Base-by-base conservation (phyloP, 2,797 vertebrate genomes). In the Heteromormyrus szaboi region DNA sequence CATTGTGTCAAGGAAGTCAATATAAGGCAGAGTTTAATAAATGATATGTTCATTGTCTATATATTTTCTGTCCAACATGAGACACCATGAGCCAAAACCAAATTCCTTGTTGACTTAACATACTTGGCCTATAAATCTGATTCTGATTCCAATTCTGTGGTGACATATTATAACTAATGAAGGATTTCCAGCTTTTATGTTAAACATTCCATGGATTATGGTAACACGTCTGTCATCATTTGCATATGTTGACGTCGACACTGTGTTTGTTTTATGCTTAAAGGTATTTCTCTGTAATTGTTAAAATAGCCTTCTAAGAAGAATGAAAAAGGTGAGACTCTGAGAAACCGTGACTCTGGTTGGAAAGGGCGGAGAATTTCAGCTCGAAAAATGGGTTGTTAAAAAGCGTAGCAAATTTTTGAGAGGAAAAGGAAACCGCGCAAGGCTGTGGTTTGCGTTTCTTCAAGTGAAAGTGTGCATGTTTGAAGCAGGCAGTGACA, bases 391-490 rank as follows among this genome's bases (percentile, higher is more conserved):
- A 51, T 6, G 14, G 25, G 48, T 85, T 88, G 50, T 90, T 46
- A 41, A 83, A 37, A 84, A 22, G 46, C 84, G 83, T 62, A 51
- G 41, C 25, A 68, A 48, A 25, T 33, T 14, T 51, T 54, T 33
- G 89, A 62, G 90, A 91, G 92, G 90, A 90, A 51, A 48, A 95
- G 95, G 95, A 96, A 96, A 90, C 93, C 89, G n/a, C 22, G 93
- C 92, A 93, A 41, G 68, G 84, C 62, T 53, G 94, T 95, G 95
- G 95, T 96, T 94, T 79, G 72, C 7, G 2, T 90, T 90, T 94
- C 95, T 95, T 95, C 96, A 96, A 95, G 95, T 96, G 94, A 96
- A 93, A 93, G 87, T 90, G 88, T 91, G 92, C 89, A 91, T 87
- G 88, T 50, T 85, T 89, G 88, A 92, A 92, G 92, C 90, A 89